These are phyloP conservation scores for Drosophila mayri DNA, from an alignment of 1,140 invertebrate species.

Conservation along the genomic window DNA sequence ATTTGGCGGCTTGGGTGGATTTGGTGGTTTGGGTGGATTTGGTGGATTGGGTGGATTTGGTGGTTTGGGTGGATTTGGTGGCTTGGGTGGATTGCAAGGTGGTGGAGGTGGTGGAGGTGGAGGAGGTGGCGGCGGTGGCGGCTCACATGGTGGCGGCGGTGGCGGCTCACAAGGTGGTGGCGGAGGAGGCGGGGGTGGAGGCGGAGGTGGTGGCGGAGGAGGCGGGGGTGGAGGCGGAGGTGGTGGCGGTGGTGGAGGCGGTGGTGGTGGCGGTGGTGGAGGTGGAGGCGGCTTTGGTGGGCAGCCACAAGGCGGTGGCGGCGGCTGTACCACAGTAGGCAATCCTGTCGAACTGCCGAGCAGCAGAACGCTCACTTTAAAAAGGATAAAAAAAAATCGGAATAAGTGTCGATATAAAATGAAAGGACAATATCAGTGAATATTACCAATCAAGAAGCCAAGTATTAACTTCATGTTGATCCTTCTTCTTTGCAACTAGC, in stretches of 20 bases:
- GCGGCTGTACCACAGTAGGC: background rate
- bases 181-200: background rate
- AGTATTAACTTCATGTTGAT: constrained; percentile 25
- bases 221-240: background rate
- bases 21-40: background rate
- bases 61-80: background rate
- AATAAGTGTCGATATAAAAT: background rate
- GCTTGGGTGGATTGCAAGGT: too few species aligned
- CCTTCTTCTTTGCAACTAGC: background rate
- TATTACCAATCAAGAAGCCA: constrained; percentile 30
- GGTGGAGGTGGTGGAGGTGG: background rate
- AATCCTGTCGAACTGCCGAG: constrained; percentile 2
- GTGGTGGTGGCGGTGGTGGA: background rate
- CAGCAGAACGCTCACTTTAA: constrained; percentile 15
- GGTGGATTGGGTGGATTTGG: background rate
- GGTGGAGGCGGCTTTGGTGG: too few species aligned
- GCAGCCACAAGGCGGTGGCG: background rate
- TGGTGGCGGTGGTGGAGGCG: background rate
- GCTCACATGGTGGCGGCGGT: too few species aligned
- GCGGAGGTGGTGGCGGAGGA: too few species aligned
- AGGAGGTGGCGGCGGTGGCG: background rate
- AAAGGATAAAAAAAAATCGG: background rate
- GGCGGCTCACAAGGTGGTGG: background rate
- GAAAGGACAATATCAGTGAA: background rate
- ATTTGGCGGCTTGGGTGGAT: background rate